These are phyloP conservation scores for Rhynchonycteris naso DNA, from an alignment of 2,797 vertebrate genomes.

Conservation along the genomic window DNA sequence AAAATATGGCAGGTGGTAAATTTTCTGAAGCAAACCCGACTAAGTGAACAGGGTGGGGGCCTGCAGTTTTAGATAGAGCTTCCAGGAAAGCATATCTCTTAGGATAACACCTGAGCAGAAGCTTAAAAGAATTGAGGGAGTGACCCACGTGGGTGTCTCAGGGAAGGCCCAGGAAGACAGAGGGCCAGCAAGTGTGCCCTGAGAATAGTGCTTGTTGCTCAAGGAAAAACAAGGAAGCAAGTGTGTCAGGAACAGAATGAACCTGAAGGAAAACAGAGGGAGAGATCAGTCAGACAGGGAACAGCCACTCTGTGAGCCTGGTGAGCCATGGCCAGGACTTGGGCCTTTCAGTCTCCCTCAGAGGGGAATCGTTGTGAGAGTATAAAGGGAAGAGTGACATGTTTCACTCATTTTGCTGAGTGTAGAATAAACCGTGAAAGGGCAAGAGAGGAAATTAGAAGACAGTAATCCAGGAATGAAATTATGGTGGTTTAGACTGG, in stretches of 20 bases:
- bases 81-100: background rate
- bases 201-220: background rate
- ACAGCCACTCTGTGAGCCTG: fast-evolving
- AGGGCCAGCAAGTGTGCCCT: background rate
- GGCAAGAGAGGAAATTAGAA: background rate
- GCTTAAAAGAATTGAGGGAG: background rate
- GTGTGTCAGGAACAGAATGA: background rate
- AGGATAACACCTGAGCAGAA: background rate
- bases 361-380: background rate
- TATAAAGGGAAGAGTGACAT: background rate
- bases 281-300: background rate
- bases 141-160: background rate
- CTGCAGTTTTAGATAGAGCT: background rate
- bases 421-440: background rate
- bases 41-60: background rate
- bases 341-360: background rate
- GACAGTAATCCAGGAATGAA: background rate
- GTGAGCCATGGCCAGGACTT: background rate
- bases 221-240: background rate
- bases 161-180: background rate
- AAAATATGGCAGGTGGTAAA: background rate
- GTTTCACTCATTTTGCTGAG: background rate
- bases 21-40: background rate
- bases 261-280: background rate
- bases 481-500: background rate